Evolutionary conservation across 2,888 invertebrate species (phyloP).

Genomic region (Rhagophthalmus giganteus): DNA sequence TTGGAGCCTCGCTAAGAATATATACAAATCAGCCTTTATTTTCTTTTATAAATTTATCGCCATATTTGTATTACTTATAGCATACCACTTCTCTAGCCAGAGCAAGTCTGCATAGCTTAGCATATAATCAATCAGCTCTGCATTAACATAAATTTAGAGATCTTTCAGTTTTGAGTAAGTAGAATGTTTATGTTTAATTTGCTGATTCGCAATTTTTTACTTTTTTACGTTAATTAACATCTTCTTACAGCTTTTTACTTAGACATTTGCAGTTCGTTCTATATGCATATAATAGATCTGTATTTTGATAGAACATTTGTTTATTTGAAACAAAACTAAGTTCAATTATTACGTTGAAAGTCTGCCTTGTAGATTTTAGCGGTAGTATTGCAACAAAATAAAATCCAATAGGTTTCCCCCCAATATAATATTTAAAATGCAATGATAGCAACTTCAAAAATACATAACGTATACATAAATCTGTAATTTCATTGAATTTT

Average conservation of each 20-base stretch:
- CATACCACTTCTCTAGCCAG: constrained; percentile 16
- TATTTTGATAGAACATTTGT: constrained; percentile 12
- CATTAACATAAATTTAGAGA: constrained; percentile 45
- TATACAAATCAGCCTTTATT: constrained; percentile 14
- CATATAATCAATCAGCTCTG: constrained; percentile 43
- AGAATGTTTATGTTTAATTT: constrained; percentile 45
- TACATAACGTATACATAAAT: no score
- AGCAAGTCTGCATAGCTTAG: constrained; percentile 32
- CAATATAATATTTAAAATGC: no score
- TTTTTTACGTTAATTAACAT: constrained; percentile 34
- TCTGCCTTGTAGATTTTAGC: constrained; percentile 29
- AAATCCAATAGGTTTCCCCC: constrained; percentile 4
- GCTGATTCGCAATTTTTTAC: constrained; percentile 46
- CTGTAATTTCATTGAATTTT: constrained; percentile 13
- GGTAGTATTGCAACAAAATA: constrained; percentile 24
- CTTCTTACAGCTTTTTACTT: constrained; percentile 30
- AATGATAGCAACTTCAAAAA: no score
- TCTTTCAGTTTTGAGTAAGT: constrained; percentile 49
- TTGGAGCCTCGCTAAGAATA: no score
- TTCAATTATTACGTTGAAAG: constrained; percentile 19
- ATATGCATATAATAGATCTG: constrained; percentile 25
- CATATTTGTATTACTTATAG: constrained; percentile 25
- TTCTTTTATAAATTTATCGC: constrained; percentile 24
- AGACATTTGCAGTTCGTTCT: constrained; percentile 28
- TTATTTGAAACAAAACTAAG: constrained; percentile 10